Percentiles rank a stretch among this genome's conserved stretches.
These are phyloP conservation scores for Cercocebus atys DNA, from an alignment of 2,113 vertebrate genomes.

Conservation along the genomic window DNA sequence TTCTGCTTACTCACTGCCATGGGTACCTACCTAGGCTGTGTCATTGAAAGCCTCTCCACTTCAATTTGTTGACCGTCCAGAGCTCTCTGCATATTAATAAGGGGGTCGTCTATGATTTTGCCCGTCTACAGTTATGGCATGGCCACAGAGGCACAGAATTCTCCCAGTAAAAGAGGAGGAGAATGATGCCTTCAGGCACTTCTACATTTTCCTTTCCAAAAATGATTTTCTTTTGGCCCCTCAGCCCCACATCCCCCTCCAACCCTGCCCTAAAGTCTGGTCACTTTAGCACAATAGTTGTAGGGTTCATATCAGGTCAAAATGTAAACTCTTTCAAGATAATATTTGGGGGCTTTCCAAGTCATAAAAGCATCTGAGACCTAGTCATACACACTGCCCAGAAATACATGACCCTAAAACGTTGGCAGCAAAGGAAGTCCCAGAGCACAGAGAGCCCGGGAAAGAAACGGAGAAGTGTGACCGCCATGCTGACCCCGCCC, in stretches of 20 bases:
- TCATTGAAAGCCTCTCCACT: neutral
- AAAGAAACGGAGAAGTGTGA: too few species aligned
- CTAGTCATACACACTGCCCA: neutral
- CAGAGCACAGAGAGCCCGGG: neutral
- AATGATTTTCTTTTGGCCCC: rapidly evolving
- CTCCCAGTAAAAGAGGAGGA: neutral
- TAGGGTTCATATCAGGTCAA: neutral
- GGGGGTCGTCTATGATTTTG: neutral
- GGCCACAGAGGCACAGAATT: neutral
- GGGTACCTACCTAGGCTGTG: neutral
- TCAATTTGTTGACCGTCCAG: neutral
- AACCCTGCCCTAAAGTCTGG: neutral
- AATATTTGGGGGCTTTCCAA: conserved; percentile 32
- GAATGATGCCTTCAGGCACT: neutral
- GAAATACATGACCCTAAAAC: neutral
- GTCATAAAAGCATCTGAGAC: neutral
- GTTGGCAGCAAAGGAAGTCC: neutral
- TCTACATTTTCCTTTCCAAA: neutral
- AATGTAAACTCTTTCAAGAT: neutral
- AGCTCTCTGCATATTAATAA: neutral
- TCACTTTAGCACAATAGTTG: too few species aligned
- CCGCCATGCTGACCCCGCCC: rapidly evolving
- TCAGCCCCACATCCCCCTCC: neutral
- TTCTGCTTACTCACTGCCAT: neutral
- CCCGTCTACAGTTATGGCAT: too few species aligned